Evolutionary conservation across 2,113 vertebrate genomes (phyloP).

Genomic region (Herpailurus yagouaroundi): DNA sequence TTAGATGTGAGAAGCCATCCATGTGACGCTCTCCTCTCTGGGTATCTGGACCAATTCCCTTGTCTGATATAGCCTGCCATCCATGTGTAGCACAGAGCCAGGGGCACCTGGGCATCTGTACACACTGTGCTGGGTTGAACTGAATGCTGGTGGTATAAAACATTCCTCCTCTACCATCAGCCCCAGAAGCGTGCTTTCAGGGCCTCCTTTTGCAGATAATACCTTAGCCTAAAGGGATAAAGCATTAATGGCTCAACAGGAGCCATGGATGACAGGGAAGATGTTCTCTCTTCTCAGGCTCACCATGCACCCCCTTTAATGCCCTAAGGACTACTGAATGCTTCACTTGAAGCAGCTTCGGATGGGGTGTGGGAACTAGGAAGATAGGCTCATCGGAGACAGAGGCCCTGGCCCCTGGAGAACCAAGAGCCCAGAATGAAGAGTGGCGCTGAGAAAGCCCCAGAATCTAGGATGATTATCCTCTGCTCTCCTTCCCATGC

Average conservation of each 20-base stretch:
- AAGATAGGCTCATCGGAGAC: background rate
- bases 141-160: background rate
- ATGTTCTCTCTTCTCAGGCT: conserved; percentile 13
- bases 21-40: background rate
- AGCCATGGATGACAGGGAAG: background rate
- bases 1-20: background rate
- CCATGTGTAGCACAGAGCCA: background rate
- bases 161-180: background rate
- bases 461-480: background rate
- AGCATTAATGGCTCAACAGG: background rate
- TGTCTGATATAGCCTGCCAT: background rate
- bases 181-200: background rate
- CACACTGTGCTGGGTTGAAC: background rate
- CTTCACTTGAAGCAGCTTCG: background rate
- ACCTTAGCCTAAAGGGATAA: background rate
- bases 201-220: background rate
- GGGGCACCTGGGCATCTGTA: background rate
- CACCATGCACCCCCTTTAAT: background rate
- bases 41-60: background rate
- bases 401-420: background rate
- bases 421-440: background rate
- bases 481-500: background rate
- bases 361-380: background rate
- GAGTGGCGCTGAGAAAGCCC: background rate
- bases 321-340: background rate